Conservation (phyloP, 2,888 invertebrate species). For the Lithophane socia region DNA sequence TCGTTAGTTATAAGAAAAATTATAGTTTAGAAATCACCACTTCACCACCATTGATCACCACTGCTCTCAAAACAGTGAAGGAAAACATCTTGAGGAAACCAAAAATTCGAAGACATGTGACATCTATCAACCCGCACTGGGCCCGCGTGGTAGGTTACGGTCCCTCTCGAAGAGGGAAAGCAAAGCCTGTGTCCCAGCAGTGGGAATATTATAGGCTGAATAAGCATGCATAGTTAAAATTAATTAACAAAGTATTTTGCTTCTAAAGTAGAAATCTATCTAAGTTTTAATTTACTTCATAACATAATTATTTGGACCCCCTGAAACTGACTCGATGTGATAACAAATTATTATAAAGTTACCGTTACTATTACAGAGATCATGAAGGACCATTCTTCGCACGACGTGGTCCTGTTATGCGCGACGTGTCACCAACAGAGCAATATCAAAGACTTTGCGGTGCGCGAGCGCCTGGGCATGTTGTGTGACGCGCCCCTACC, state of each 20-base stretch:
- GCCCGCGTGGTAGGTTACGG: too few relatives aligned
- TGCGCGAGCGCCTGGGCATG: constrained; percentile 91
- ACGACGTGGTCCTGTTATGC: constrained; percentile 95
- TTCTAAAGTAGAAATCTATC: neutral
- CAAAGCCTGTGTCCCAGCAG: too few relatives aligned
- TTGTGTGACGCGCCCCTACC: constrained; percentile 86
- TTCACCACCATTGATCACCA: too few relatives aligned
- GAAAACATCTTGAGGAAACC: too few relatives aligned
- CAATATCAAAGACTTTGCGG: constrained; percentile 91
- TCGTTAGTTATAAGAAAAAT: neutral
- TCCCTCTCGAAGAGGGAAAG: too few relatives aligned
- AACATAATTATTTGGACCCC: neutral
- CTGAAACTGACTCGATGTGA: neutral
- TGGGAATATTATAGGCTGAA: too few relatives aligned
- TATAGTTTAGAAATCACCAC: too few relatives aligned
- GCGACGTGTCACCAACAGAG: constrained; percentile 93
- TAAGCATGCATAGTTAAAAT: too few relatives aligned
- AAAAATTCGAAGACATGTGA: too few relatives aligned
- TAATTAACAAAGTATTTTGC: neutral
- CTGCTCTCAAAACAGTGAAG: too few relatives aligned
- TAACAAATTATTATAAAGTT: neutral
- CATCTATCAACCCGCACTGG: too few relatives aligned
- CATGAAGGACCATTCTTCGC: constrained; percentile 95
- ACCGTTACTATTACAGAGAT: constrained; percentile 82
- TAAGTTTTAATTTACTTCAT: neutral